Conservation (phyloP, 2,797 vertebrate species). For the Gymnocypris eckloni region DNA sequence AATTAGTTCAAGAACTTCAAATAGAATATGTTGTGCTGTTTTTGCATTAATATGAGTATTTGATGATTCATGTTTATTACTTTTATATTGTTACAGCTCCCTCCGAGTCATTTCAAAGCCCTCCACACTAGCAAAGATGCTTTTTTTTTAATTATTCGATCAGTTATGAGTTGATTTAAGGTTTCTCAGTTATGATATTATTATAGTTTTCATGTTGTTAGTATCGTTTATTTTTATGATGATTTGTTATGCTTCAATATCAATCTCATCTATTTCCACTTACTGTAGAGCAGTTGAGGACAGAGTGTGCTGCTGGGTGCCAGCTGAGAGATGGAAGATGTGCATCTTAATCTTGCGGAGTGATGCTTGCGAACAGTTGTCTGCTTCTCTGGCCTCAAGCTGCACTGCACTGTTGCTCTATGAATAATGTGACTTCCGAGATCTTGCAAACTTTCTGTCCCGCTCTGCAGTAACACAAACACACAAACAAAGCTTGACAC, state of each 20-base stretch:
- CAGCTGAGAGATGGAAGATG: conserved; percentile 45
- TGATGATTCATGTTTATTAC: conserved; percentile 60
- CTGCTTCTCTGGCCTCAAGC: conserved; percentile 56
- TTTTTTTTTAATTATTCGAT: conserved; percentile 8
- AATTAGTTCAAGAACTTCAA: conserved; percentile 75
- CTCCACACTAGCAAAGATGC: background rate
- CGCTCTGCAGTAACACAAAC: conserved; percentile 21
- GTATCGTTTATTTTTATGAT: background rate
- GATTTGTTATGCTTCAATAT: conserved; percentile 1
- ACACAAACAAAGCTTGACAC: conserved; percentile 4
- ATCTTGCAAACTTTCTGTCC: conserved; percentile 52
- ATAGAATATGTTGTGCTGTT: conserved; percentile 26
- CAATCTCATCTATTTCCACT: conserved; percentile 13
- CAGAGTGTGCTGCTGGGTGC: conserved; percentile 16
- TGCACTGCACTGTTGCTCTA: conserved; percentile 57
- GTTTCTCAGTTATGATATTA: background rate
- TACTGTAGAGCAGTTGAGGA: conserved; percentile 18
- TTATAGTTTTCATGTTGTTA: conserved; percentile 2
- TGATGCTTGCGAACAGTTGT: conserved; percentile 61
- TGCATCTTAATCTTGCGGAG: conserved; percentile 65
- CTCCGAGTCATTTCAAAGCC: conserved; percentile 22
- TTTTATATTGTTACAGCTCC: conserved; percentile 39
- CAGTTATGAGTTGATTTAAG: conserved; percentile 10
- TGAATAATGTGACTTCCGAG: conserved; percentile 60
- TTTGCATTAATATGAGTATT: conserved; percentile 63